Base-by-base conservation (phyloP, 2,797 vertebrate species). In the Diceros bicornis region DNA sequence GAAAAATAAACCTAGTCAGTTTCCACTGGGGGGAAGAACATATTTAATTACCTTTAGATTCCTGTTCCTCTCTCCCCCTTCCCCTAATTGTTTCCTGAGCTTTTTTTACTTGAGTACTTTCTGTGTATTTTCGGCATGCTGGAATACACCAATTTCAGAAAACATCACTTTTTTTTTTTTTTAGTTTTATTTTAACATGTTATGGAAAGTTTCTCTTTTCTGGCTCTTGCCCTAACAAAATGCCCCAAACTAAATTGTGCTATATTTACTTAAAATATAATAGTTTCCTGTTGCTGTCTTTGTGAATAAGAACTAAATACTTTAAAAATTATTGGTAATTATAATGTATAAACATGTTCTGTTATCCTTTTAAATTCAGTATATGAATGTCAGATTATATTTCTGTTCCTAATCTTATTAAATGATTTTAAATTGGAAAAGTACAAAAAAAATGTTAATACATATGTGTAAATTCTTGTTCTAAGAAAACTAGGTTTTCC, bases 341-440 rank as follows among this genome's bases (percentile, higher is more conserved):
- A 69, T 68, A 50, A 59, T 83, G 12, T 71, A 20, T 94, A 85
- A 97, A 62, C 6, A 69, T 59, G n/a, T 41, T 95, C 8, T 77
- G 1, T 74, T 78, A 13, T 87, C 84, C 17, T 96, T 93, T 77
- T 61, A 78, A 89, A 91, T 83, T 50, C 8, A 92, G 0, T 78
- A 10, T 72, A 14, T 89, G 71, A 89, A 32, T 61, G 0, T 86
- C 52, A 69, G 37, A 66, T 85, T 87, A 83, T 91, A n/a, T 64
- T 94, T 85, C 89, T 93, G 78, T 96, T 96, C 6, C 72, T 92
- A 55, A 84, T 92, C 61, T 96, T 64, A 59, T 17, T 83, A 87
- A 91, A 41, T 84, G 81, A 59, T 86, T 94, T 96, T 94, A 77
- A 84, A 86, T 34, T 90, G 27, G 64, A 95, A 93, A 92, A 85